phyloP scores from a whole-genome alignment of 2,797 vertebrate genomes.

The Chromobotia macracanthus region DNA sequence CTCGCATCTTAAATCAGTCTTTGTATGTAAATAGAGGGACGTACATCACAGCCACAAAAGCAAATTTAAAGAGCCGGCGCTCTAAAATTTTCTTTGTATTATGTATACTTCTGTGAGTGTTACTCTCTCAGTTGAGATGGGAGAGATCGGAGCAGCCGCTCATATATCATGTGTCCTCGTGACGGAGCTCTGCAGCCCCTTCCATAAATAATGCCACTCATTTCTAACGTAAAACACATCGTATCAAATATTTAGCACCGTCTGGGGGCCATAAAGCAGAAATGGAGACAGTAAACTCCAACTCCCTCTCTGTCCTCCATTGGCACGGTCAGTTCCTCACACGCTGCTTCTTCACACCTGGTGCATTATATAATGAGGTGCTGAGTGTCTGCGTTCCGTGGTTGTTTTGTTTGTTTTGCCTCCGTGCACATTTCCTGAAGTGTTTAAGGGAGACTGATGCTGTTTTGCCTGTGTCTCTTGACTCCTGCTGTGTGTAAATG shows the following conservation, averaged over 20 bases:
- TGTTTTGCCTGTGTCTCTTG: background rate
- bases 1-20: conserved; percentile 61
- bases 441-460: conserved; percentile 5
- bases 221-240: conserved; percentile 57
- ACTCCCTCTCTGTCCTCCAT: conserved; percentile 47
- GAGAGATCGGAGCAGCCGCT: conserved; percentile 35
- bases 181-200: conserved; percentile 63
- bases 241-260: conserved; percentile 76
- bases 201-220: conserved; percentile 70
- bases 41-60: conserved; percentile 62
- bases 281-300: conserved; percentile 44
- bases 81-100: conserved; percentile 68
- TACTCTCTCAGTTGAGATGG: conserved; percentile 31
- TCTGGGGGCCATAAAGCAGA: conserved; percentile 64
- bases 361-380: background rate
- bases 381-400: background rate
- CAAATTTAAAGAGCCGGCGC: conserved; percentile 51
- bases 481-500: conserved; percentile 41
- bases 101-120: conserved; percentile 61
- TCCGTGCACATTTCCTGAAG: background rate
- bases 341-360: background rate
- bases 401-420: conserved; percentile 30
- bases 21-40: conserved; percentile 56
- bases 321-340: conserved; percentile 42
- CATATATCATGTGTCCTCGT: conserved; percentile 67